phyloP scores from a whole-genome alignment of 2,797 vertebrate genomes.

The Coreius guichenoti region DNA sequence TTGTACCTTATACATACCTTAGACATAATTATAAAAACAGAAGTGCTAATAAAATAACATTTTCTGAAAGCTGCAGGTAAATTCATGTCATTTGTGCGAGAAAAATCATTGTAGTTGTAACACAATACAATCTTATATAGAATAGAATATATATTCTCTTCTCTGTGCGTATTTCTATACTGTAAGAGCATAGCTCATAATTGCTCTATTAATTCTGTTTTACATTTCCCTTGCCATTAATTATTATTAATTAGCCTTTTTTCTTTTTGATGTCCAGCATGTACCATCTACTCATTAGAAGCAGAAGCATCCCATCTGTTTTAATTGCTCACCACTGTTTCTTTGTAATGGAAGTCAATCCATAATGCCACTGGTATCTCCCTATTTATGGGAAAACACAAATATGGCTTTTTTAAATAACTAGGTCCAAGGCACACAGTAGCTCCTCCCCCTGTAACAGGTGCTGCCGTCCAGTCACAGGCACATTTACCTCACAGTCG shows the following conservation, averaged over 20 bases:
- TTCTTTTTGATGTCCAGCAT: conserved; percentile 7
- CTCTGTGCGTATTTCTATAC: conserved; percentile 40
- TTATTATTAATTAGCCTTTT: background rate
- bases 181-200: conserved; percentile 13
- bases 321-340: background rate
- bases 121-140: conserved; percentile 41
- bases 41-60: conserved; percentile 36
- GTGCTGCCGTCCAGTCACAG: conserved; percentile 90
- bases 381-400: background rate
- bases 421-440: conserved; percentile 92
- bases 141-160: conserved; percentile 45
- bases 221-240: conserved; percentile 17
- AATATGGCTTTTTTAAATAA: conserved; percentile 83
- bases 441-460: conserved; percentile 95
- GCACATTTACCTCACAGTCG: conserved; percentile 95
- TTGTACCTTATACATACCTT: conserved; percentile 24
- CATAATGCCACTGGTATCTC: conserved; percentile 22
- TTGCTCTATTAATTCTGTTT: conserved; percentile 4
- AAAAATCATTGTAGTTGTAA: conserved; percentile 40
- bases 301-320: conserved; percentile 20
- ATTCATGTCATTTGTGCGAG: conserved; percentile 32
- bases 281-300: conserved; percentile 11
- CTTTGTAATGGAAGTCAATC: background rate
- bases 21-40: conserved; percentile 44
- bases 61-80: conserved; percentile 50